Base-by-base conservation (phyloP, 2,797 vertebrate species). In the Tamandua tetradactyla region DNA sequence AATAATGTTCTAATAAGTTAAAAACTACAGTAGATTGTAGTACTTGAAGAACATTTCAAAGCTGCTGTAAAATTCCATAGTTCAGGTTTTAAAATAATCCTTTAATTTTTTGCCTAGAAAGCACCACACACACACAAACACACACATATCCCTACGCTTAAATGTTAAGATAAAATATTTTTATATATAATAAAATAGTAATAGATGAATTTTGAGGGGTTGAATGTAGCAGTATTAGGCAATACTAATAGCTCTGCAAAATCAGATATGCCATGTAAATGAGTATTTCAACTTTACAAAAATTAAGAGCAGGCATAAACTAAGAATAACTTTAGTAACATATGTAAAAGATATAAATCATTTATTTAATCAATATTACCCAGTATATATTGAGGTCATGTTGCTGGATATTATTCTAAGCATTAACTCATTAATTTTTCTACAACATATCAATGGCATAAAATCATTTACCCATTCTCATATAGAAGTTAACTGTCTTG, bases 81-180 rank as follows among this genome's bases (percentile, higher is more conserved):
- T 61, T 22, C 25, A 23, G 7, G 59, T 69, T 89, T 18, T 92
- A 69, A 44, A 32, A 75, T 57, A 84, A 47, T 4, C 7, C 30
- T 42, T 93, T 74, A 13, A 55, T 64, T 88, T 92, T 95, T 80
- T 17, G 93, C 9, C 32, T 85, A 83, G 25, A 92, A 87, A 27
- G 7, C 12, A 82, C 22, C 13, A 11, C 30, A 25, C 30, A 86
- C 32, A 62, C 72, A 9, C 32, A 57, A 13, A 82, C 14, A 75
- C 42, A 76, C 6, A 59, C 27, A 64, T 49, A 72, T 11, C 44
- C 25, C 27, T 74, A 74, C 30, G 9, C 8, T 74, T 12, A 87
- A 89, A 64, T 69, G 30, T 57, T 87, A 84, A 83, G 15, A n/a
- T 62, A 82, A 22, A 15, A 68, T 75, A 64, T 71, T 76, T 57